Base-by-base conservation (phyloP, 2,888 invertebrate species). In the Lydus trimaculatus region DNA sequence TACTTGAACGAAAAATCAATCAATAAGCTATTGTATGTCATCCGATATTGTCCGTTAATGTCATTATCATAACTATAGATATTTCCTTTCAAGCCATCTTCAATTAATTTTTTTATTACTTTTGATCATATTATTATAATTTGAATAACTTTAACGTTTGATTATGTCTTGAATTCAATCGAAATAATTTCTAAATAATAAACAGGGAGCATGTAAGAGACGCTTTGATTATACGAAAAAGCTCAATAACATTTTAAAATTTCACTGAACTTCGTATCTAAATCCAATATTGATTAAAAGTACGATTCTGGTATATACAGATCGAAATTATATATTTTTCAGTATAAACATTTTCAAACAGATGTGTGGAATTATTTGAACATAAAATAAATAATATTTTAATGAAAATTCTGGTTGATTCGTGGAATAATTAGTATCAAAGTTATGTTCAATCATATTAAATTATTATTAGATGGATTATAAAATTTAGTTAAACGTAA, bases 1-100 rank as follows among this genome's bases (percentile, higher is more conserved):
- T 73, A 74, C 66, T 70, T 69, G 61, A 48, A 73, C 69, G 67
- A 70, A 67, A 74, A 74, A 68, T 72, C 74, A 74, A 74, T 74
- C 71, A 66, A 36, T 31, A 66, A 59, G 39, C 65, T 58, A 64
- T 64, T 20, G 15, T 31, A 25, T 67, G 64, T 59, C 17, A 43
- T 13, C 4, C n/a, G n/a, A 43, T 17, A 7, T 43, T 43, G n/a
- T 43, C 6, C n/a, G 17, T 7, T 43, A 8, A 43, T 43, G n/a
- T 43, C 43, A 43, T 43, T 17, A 43, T 43, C 43, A 43, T 43
- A 17, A 43, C n/a, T 17, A 43, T 36, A 36, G 31, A 9, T 31
- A 31, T 2, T 4, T 28, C 6, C 31, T 0, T 8, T 9, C 15
- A 15, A 15, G 15, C 15, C 15, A 15, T 15, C 15, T 15, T 4